Evolutionary conservation across 2,113 vertebrate genomes (phyloP), one percentile per base, ranked within the genome.

Genomic region (Sphyrna mokarran): DNA sequence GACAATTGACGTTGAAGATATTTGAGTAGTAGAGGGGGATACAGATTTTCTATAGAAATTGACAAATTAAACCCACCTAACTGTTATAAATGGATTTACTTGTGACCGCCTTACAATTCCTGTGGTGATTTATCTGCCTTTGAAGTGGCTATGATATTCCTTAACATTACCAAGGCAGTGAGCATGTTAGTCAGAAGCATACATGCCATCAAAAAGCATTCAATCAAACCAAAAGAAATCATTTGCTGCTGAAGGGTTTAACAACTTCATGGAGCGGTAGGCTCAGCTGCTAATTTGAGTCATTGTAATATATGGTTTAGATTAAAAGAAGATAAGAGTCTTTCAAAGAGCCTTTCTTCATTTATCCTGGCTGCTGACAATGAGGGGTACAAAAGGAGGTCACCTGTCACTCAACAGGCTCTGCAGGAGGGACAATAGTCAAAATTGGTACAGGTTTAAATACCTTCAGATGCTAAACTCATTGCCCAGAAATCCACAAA

Each of bases 21-120:
- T 91, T 91, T 61, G 58, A 91, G 58, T 91, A 61, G 61, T 66
- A 3, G 89, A 91, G 33, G 33, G 89, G 58, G 89, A n/a, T 66
- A 91, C 89, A 91, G 58, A n/a, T 37, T 66, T 66, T 91, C 89
- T 91, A 9, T 33, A 63, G 58, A 66, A 91, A 37, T 63, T 37
- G 89, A 91, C 89, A 91, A 91, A 91, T 63, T 91, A 91, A 91
- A 91, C 58, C 89, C 33, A 91, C 89, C 89, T 33, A 66, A 91
- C 58, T 91, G 89, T 91, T 91, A 91, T 91, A 91, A 66, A 91
- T 91, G 29, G 58, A 66, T 91, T 63, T 63, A 66, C 33, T 91
- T 63, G 61, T 63, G 89, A 33, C 89, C 33, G 33, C 58, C 33
- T 91, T 37, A 63, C 58, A 66, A 91, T 63, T 18, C 89, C 89